Base-by-base conservation (phyloP, 2,888 invertebrate genomes). In the Temnothorax ravouxi region DNA sequence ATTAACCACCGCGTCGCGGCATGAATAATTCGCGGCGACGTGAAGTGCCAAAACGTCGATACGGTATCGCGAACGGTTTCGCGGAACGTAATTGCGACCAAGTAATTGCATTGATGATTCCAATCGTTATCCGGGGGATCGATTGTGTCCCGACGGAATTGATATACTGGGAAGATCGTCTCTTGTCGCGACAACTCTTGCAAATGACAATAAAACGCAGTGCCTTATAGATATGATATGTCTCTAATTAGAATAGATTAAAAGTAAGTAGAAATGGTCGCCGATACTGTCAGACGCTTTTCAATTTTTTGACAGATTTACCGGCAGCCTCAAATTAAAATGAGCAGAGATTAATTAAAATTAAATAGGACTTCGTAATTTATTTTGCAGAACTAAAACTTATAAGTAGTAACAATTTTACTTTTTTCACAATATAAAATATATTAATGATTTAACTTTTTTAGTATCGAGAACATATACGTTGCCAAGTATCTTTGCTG, bases 1-100 rank as follows among this genome's bases (percentile, higher is more conserved):
- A 50, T 6, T 76, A 64, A 66, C 64, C 44, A 21, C 13, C n/a
- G 50, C 25, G 38, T 15, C 72, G 56, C 18, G 56, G 72, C 41
- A 29, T 77, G 71, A 77, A 77, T 77, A 29, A 67, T 69, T 69
- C 2, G 41, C 54, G 25, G 41, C 50, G 74, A 13, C 44, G 41
- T 21, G 5, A 9, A 25, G 41, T 34, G 41, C 50, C 67, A n/a
- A 77, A 77, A 77, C 38, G 52, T 67, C 25, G 47, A 69, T 77
- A 41, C n/a, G 34, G 4, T 38, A 67, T 69, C 52, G 54, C 34
- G 11, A 34, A 47, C 13, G 8, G 15, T 59, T 41, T 59, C 25
- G 50, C 13, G 41, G 15, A 61, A 25, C 54, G 38, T 41, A 76
- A 66, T 75, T 75, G 47, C 66, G 15, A 50, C 41, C 21, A 50